Evolutionary conservation across 92 coral and sea anemone genomes (phyloP), one percentile per base, ranked within the genome.

Genomic region (Zoanthus sociatus): DNA sequence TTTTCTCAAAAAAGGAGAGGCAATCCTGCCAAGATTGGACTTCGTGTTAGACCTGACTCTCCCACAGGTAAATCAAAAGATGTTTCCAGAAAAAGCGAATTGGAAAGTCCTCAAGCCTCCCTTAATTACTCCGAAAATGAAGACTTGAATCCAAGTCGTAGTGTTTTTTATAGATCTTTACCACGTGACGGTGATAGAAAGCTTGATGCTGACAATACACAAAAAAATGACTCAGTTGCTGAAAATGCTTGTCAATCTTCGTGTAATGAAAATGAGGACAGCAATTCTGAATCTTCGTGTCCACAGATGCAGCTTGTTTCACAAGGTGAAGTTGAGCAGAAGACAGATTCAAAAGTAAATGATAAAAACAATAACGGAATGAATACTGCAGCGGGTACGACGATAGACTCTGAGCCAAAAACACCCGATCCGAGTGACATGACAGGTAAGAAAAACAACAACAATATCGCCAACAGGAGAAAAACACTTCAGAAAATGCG

Each of bases 401-500:
- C 11, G 2, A 53, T 31, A 10, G 54, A 20, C 20, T 37, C 44
- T n/a, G 54, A 60, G 56, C 16, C 53, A 9, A 61, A 60, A 18
- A 44, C 47, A 5, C 20, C 12, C 3, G 53, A 58, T 31, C 16
- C 83, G 9, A 63, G 17, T 31, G 76, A 4, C 14, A 11, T n/a
- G 44, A 20, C 46, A 44, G 75, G n/a, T 71, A 81, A 37, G 16
- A 66, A 5, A 64, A 18, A 12, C 45, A 45, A 11, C 37, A 69
- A 44, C 20, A 81, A 11, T 56, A 30, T 81, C 47, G 56, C 73
- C 3, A 47, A 13, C 44, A 81, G 76, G 56, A 81, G 85, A 45
- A 66, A 67, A 33, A 67, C 74, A 32, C 73, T 81, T 5, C 64
- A 63, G 5, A 81, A 81, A 67, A 69, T 81, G 75, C 74, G 76